Evolutionary conservation across 35 echinoderm and acorn worm species (phyloP), one percentile per base, ranked within the genome.

Genomic region (Ophiothrix spiculata): DNA sequence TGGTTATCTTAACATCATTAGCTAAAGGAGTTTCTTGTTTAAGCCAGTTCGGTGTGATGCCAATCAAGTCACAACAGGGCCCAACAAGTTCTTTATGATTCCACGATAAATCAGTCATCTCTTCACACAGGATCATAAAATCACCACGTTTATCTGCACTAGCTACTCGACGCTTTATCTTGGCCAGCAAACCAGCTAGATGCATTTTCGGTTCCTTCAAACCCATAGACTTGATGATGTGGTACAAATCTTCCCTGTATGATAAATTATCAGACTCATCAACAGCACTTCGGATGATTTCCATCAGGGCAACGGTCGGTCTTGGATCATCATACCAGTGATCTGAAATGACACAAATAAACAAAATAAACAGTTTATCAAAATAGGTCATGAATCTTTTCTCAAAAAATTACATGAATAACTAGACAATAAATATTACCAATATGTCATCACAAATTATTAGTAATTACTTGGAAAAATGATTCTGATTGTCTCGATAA

Each of bases 311-410:
- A 86, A 75, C 75, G 19, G 74, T 86, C 39, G 84, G 49, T 41
- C 37, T 56, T n/a, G 54, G 60, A 37, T 84, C 36, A 73, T 10
- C 64, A 74, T 86, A 74, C 84, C 84, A 86, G 77, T 86, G 84
- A 86, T 74, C 84, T 86, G 64, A 77, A 86, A 86, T 15, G 10
- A 69, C 60, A 69, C 60, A 69, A 4, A 69, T 2, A 15, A 69
- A 15, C 3, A 69, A 69, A 69, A 69, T n/a, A n/a, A n/a, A n/a
- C n/a, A n/a, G n/a, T n/a, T n/a, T n/a, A n/a, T n/a, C n/a, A n/a
- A n/a, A n/a, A n/a, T n/a, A n/a, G n/a, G n/a, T n/a, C n/a, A n/a
- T n/a, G n/a, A n/a, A n/a, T n/a, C n/a, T n/a, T n/a, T n/a, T n/a
- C n/a, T n/a, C n/a, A n/a, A n/a, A n/a, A n/a, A n/a, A n/a, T n/a